phyloP scores from a whole-genome alignment of 2,113 vertebrate species.

The Ivindomyrus marchei region DNA sequence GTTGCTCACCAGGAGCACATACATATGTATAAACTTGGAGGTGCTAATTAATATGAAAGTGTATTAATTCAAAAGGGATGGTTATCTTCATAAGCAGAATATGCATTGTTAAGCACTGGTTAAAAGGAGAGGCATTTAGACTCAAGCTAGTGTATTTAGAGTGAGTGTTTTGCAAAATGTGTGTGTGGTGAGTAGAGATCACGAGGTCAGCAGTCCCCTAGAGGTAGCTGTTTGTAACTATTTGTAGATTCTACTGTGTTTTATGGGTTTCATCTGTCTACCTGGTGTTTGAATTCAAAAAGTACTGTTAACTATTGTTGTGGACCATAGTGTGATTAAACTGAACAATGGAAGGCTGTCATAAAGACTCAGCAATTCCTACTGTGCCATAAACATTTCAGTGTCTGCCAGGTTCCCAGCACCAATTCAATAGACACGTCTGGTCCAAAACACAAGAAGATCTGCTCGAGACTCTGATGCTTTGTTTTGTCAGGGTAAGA shows the following conservation, averaged over 20 bases:
- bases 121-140: conserved; percentile 17
- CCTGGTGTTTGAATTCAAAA: background rate
- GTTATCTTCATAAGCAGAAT: conserved; percentile 17
- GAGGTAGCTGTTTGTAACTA: conserved; percentile 3
- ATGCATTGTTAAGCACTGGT: conserved; percentile 11
- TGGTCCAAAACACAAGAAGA: background rate
- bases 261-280: background rate
- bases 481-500: background rate
- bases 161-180: conserved; percentile 12
- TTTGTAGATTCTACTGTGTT: conserved; percentile 4
- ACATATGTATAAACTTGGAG: conserved; percentile 19
- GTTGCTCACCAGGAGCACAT: conserved; percentile 16
- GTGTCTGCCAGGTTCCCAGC: background rate
- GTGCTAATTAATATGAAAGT: conserved; percentile 18
- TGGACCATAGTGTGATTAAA: conserved; percentile 3
- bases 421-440: background rate
- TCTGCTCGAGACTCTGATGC: background rate
- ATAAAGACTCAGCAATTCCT: background rate
- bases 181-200: conserved; percentile 14
- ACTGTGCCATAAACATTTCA: background rate
- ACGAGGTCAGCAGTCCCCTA: background rate
- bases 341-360: background rate
- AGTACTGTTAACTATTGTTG: background rate
- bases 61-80: background rate
- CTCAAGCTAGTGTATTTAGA: background rate